These are phyloP conservation scores for Hemibagrus guttatus DNA, from an alignment of 2,797 vertebrate genomes.

Conservation along the genomic window DNA sequence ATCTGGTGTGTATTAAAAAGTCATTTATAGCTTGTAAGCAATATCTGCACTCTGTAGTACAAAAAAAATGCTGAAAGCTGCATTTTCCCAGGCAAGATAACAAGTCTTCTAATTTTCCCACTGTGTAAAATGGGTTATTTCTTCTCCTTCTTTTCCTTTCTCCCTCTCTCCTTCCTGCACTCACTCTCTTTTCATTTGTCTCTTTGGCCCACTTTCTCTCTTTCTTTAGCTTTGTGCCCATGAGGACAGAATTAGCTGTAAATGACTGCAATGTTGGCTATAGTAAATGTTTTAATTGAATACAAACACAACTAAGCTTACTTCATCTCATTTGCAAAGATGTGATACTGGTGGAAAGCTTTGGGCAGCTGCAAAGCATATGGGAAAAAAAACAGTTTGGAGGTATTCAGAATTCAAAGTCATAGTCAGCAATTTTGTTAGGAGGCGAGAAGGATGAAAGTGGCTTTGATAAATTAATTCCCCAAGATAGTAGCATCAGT, in stretches of 20 bases:
- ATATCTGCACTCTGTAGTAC: conserved; percentile 55
- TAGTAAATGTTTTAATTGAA: conserved; percentile 54
- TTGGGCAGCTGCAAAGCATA: conserved; percentile 28
- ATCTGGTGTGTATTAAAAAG: conserved; percentile 54
- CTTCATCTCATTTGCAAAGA: conserved; percentile 27
- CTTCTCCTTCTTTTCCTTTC: conserved; percentile 31
- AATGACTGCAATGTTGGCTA: conserved; percentile 37
- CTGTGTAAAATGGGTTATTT: conserved; percentile 55
- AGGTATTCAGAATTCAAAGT: conserved; percentile 51
- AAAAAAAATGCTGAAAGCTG: conserved; percentile 64
- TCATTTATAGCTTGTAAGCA: conserved; percentile 64
- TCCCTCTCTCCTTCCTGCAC: conserved; percentile 6
- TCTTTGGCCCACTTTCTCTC: conserved; percentile 25
- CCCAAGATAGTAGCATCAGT: conserved; percentile 61
- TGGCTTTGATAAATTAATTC: conserved; percentile 66
- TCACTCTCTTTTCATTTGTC: conserved; percentile 25
- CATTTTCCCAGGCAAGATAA: conserved; percentile 67
- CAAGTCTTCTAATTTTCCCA: conserved; percentile 63
- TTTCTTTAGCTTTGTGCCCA: not conserved
- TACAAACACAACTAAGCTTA: conserved; percentile 27
- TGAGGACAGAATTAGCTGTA: conserved; percentile 27
- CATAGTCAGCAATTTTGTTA: conserved; percentile 65
- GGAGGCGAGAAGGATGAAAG: conserved; percentile 61
- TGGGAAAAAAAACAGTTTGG: conserved; percentile 38
- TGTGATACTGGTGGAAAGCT: conserved; percentile 14